Evolutionary conservation across 2,797 vertebrate species (phyloP), one percentile per base, ranked within the genome.

Genomic region (Sebastes cheni): DNA sequence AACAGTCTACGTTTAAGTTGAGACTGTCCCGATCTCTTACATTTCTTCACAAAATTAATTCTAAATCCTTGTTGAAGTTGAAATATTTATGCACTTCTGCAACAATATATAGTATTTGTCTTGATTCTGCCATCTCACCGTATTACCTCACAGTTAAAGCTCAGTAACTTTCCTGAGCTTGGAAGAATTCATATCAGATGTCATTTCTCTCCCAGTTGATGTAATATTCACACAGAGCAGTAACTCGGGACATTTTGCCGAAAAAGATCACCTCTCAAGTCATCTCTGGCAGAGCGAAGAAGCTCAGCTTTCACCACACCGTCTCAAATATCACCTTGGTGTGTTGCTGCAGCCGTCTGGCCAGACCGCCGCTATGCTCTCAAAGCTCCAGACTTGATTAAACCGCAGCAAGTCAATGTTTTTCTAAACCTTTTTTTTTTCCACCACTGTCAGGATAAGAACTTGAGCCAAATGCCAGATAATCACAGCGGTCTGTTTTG

Each of bases 321-420:
- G 72, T 77, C 77, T 92, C 86, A 71, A 50, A 87, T 85, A 75
- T 90, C 89, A 79, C 64, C 73, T 70, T 6, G 1, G 25, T 83
- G 72, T 72, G 75, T 78, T 76, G 74, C 82, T 88, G 67, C 84
- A 81, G 75, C 56, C 36, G 73, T 90, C 84, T 84, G 82, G 86
- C 81, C 87, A 75, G 88, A 90, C 89, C 81, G 18, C 89, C 42
- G 16, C 69, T 56, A 12, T 8, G 34, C 78, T 69, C 80, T 56
- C 71, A 52, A 30, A 80, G 69, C 77, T 71, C 67, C 80, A 88
- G 91, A 84, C 86, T 77, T 83, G 88, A 93, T 91, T 87, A 86
- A 84, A 91, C 85, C 75, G 1, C 88, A 81, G 77, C 61, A 69
- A 86, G 67, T 88, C 84, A 27, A 3, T 81, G 82, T 83, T 90